Conservation (phyloP, 2,888 invertebrate species). For the Crocallis elinguaria region DNA sequence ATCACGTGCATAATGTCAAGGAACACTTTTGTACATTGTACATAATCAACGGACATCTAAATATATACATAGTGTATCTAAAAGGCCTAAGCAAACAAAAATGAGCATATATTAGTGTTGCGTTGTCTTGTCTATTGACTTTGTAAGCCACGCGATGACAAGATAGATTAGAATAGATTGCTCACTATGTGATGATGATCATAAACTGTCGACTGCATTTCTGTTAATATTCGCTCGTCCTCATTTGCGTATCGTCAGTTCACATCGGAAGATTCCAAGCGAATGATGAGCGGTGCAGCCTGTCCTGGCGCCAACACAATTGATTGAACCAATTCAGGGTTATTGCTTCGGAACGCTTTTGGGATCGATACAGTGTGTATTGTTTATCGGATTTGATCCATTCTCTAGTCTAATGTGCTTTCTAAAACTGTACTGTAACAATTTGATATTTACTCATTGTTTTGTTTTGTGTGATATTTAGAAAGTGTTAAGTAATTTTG, state of each 20-base stretch:
- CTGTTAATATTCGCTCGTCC: not conserved
- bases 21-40: no score
- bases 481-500: not conserved
- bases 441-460: not conserved
- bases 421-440: no score
- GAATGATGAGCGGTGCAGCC: not conserved
- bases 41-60: no score
- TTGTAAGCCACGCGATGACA: no score
- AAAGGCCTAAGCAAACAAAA: no score
- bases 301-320: slow-evolving; percentile 30
- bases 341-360: slow-evolving; percentile 8
- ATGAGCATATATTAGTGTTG: no score
- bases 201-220: not conserved
- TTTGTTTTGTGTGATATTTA: no score
- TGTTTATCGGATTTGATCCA: not conserved
- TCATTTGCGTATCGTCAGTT: not conserved
- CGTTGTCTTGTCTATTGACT: no score
- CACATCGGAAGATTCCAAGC: slow-evolving; percentile 27
- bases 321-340: slow-evolving; percentile 14
- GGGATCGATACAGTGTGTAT: not conserved
- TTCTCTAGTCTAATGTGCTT: not conserved
- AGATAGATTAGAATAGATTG: no score
- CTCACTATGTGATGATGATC: not conserved
- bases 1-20: no score
- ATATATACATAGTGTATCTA: no score